A percentile compares a stretch with the other conserved stretches of the same genome.
Conservation (phyloP, 2,888 invertebrate species). For the Trilocha varians region DNA sequence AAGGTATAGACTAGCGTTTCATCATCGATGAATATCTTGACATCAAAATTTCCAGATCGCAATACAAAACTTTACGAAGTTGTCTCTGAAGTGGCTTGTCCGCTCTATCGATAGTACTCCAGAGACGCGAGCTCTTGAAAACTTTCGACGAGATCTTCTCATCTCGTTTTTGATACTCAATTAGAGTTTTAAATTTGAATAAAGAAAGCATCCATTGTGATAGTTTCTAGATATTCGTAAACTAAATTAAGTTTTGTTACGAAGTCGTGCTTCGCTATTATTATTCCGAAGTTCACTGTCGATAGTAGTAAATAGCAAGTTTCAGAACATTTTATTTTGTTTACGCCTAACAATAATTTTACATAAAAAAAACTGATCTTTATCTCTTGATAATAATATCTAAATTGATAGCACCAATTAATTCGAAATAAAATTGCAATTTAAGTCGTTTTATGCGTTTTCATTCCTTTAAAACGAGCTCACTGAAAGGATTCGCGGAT, state of each 20-base stretch:
- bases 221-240: not conserved
- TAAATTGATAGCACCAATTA: not conserved
- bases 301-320: too few species aligned
- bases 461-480: slow-evolving; percentile 13
- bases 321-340: too few species aligned
- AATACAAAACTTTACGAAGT: not conserved
- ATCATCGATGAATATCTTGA: too few species aligned
- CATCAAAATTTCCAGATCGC: not conserved
- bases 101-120: not conserved
- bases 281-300: too few species aligned
- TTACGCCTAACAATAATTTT: too few species aligned
- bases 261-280: too few species aligned
- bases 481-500: slow-evolving; percentile 18
- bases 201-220: not conserved
- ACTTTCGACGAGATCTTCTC: not conserved
- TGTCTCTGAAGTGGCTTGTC: not conserved
- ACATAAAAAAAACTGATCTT: too few species aligned
- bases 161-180: not conserved
- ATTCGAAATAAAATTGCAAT: not conserved
- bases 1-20: too few species aligned
- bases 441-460: slow-evolving; percentile 3
- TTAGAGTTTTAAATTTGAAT: not conserved
- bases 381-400: not conserved
- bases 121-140: not conserved
- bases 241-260: too few species aligned